phyloP scores from a whole-genome alignment of 2,113 vertebrate species.

The Macquaria australasica region DNA sequence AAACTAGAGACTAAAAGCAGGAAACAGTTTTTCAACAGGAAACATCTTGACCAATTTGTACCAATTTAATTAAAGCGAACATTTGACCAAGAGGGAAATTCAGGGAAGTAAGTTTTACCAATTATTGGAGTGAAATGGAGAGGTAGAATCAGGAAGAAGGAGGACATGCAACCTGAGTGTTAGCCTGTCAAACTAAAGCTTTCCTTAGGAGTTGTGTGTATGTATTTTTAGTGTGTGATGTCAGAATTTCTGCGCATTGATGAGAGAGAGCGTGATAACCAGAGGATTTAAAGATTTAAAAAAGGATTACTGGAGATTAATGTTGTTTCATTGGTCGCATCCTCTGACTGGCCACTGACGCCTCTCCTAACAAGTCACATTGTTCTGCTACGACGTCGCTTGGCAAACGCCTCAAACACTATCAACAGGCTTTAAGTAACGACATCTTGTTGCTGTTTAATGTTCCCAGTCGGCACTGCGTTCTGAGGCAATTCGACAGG shows the following conservation, averaged over 20 bases:
- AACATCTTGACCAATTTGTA: neutral
- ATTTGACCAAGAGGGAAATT: neutral
- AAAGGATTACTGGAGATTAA: conserved; percentile 50
- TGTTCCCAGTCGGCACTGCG: conserved; percentile 87
- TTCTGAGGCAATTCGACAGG: conserved; percentile 82
- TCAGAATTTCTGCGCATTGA: conserved; percentile 17
- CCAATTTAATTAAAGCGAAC: neutral
- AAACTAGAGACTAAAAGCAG: neutral
- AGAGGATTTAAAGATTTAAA: conserved; percentile 40
- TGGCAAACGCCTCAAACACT: neutral
- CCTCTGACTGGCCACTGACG: conserved; percentile 28
- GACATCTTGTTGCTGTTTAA: conserved; percentile 33
- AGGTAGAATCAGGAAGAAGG: neutral
- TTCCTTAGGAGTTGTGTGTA: neutral
- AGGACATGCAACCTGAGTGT: neutral
- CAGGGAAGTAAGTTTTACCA: neutral
- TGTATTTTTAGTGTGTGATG: conserved; percentile 3
- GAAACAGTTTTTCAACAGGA: neutral
- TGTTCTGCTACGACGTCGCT: neutral
- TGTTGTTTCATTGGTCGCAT: conserved; percentile 19
- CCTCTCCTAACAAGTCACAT: conserved; percentile 26
- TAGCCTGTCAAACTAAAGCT: neutral
- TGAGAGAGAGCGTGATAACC: conserved; percentile 23
- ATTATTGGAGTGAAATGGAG: neutral
- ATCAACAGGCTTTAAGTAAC: neutral